A percentile compares a stretch with the other conserved stretches of the same genome.
These are phyloP conservation scores for Hyphantria cunea DNA, from an alignment of 1,140 invertebrate species.

Conservation along the genomic window DNA sequence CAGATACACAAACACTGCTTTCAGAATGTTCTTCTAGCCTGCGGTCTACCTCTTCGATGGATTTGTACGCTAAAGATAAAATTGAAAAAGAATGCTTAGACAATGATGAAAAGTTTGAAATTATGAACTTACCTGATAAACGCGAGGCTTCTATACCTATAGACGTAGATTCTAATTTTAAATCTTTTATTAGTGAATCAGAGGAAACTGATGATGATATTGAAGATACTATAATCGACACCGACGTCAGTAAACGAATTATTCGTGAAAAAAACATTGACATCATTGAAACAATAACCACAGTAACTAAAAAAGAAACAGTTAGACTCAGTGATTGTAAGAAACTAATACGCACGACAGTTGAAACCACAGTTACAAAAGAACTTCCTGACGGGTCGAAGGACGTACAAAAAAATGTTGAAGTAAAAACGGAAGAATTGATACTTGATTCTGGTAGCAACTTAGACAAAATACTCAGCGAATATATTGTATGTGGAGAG, in stretches of 20 bases:
- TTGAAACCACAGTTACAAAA: slow-evolving; percentile 72
- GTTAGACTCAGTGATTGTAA: slow-evolving; percentile 60
- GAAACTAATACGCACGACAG: slow-evolving; percentile 70
- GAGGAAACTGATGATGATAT: slow-evolving; percentile 65
- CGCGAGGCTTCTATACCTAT: slow-evolving; percentile 37
- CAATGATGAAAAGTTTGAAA: slow-evolving; percentile 50
- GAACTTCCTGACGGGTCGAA: slow-evolving; percentile 74
- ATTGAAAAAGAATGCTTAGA: slow-evolving; percentile 48
- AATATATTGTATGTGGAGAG: slow-evolving; percentile 50
- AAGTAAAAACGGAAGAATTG: slow-evolving; percentile 74
- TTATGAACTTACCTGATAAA: slow-evolving; percentile 39
- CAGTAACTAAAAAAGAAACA: slow-evolving; percentile 75
- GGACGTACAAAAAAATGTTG: slow-evolving; percentile 71
- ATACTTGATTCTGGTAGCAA: slow-evolving; percentile 52
- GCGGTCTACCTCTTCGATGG: slow-evolving; percentile 75
- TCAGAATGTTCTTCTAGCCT: slow-evolving; percentile 80
- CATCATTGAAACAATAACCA: slow-evolving; percentile 77
- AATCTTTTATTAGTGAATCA: slow-evolving; percentile 49
- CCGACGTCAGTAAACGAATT: slow-evolving; percentile 75
- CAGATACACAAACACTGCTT: slow-evolving; percentile 77
- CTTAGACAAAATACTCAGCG: slow-evolving; percentile 61
- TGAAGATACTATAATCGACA: slow-evolving; percentile 75
- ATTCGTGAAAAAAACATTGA: slow-evolving; percentile 71
- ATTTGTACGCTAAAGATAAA: slow-evolving; percentile 56
- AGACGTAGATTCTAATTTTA: slow-evolving; percentile 39